Conservation (phyloP, 37 sponge, comb jelly and placozoan genomes). For the Aphrocallistes beatrix region DNA sequence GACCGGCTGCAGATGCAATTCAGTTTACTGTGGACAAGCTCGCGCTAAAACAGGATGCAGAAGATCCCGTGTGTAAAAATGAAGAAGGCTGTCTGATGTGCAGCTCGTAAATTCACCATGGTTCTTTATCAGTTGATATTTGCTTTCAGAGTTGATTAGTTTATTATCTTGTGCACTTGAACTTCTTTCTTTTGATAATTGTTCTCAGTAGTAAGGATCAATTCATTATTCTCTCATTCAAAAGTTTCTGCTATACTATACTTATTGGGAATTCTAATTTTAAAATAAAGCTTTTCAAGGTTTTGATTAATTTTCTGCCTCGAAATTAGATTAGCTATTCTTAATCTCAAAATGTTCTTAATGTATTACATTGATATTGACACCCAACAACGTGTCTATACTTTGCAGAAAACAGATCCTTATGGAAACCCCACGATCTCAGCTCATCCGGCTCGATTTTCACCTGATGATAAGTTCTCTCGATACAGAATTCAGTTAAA, state of each 20-base stretch:
- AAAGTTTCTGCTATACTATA: too few species aligned
- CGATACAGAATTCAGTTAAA: constrained; percentile 69
- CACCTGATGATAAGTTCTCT: constrained; percentile 92
- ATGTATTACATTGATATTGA: constrained; percentile 78
- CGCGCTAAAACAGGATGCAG: constrained; percentile 27
- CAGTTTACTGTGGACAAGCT: constrained; percentile 98
- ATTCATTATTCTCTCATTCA: too few species aligned
- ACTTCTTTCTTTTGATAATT: too few species aligned
- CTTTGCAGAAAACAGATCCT: constrained; percentile 48
- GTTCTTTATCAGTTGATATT: too few species aligned
- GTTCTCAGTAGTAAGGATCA: too few species aligned
- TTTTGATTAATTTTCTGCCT: too few species aligned
- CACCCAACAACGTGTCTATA: constrained; percentile 80
- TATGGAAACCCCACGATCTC: constrained; percentile 75
- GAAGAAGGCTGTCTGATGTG: constrained; percentile 13
- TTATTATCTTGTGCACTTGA: too few species aligned
- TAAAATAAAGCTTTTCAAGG: too few species aligned
- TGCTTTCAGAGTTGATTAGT: too few species aligned
- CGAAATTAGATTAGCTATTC: background rate
- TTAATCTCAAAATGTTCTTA: constrained; percentile 52
- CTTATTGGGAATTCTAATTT: too few species aligned
- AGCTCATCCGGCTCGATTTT: constrained; percentile 96
- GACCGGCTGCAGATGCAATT: constrained; percentile 88
- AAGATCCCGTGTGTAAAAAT: background rate
- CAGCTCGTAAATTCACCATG: background rate